Evolutionary conservation across 2,113 vertebrate species (phyloP), one percentile per base, ranked within the genome.

Genomic region (Chionomys nivalis): DNA sequence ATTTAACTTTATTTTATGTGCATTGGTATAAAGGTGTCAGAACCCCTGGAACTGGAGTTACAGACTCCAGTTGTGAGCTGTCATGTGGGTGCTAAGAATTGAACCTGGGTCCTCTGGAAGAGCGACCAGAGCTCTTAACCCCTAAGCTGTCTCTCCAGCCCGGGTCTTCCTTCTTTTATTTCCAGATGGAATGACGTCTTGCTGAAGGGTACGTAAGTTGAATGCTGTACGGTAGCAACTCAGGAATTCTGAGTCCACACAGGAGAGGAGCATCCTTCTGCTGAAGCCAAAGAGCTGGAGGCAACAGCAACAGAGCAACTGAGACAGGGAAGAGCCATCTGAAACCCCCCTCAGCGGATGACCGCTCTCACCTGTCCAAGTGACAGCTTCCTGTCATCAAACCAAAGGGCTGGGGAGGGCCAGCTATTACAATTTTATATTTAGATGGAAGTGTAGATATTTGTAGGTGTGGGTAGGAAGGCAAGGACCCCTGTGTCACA

Each of bases 301-400:
- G 42, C 23, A 39, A n/a, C 21, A 24, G 2, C 4, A 0, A 21
- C 8, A 0, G 21, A 8, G 1, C 44, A 16, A 16, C 7, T 11
- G 33, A 66, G 12, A 61, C 0, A 93, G 23, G 26, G 70, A 36
- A 70, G n/a, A 28, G 17, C 16, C 39, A 2, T 77, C 39, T 0
- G 0, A 39, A n/a, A 31, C 16, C 65, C 44, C 9, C 76, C 49
- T 2, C 44, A 76, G 65, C 61, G 2, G 3, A 63, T 23, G 24
- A 61, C 14, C 2, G 26, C 39, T 14, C 24, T 81, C 68, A 1
- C n/a, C 63, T 55, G 70, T 26, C 63, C 79, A 79, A n/a, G 61
- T 28, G n/a, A 72, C 4, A 36, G 21, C 89, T 73, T 68, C 39
- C 76, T 52, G 19, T 10, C 65, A 89, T 55, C 42, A 92, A 93